Conservation (phyloP, 2,888 invertebrate genomes). For the Dicycla oo region DNA sequence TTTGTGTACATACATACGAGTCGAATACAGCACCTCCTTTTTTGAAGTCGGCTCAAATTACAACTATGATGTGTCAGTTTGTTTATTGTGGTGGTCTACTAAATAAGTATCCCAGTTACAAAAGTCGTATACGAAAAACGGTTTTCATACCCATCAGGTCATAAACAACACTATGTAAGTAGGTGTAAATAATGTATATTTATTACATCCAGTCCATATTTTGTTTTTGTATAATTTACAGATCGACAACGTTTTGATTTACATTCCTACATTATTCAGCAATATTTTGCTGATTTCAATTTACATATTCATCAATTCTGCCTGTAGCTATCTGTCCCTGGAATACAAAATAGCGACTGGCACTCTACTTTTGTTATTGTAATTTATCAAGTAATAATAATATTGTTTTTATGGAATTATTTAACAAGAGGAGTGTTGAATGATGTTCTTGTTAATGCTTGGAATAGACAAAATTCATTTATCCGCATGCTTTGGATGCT, state of each 20-base stretch:
- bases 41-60: too few relatives aligned
- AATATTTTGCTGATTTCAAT: slow-evolving; percentile 52
- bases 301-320: slow-evolving; percentile 56
- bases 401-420: neutral
- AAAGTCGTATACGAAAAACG: neutral
- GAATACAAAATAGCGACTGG: slow-evolving; percentile 43
- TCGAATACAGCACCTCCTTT: too few relatives aligned
- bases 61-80: neutral
- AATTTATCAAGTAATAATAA: slow-evolving; percentile 24
- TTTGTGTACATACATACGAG: too few relatives aligned
- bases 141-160: neutral
- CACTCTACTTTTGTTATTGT: slow-evolving; percentile 42
- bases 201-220: slow-evolving; percentile 44
- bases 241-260: slow-evolving; percentile 47
- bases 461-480: neutral
- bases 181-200: slow-evolving; percentile 41
- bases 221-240: slow-evolving; percentile 54
- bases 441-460: neutral
- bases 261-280: slow-evolving; percentile 55
- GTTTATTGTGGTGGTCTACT: neutral
- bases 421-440: too few relatives aligned
- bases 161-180: neutral
- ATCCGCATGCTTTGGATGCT: neutral
- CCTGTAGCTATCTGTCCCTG: slow-evolving; percentile 38
- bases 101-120: neutral